phyloP scores from a whole-genome alignment of 2,113 vertebrate species.

The Phycodurus eques region DNA sequence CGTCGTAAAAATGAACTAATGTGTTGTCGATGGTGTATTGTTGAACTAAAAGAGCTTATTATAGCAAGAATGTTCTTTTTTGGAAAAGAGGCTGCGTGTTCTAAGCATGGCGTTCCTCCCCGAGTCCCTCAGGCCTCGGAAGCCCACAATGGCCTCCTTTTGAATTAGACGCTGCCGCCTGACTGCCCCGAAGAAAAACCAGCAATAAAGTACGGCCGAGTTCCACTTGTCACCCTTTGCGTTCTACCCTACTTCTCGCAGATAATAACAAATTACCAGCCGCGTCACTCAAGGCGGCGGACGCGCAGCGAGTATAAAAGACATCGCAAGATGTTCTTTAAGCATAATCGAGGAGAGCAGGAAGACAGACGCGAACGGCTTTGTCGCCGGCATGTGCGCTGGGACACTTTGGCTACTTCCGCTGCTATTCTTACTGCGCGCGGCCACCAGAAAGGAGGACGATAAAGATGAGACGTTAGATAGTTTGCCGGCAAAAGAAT shows the following conservation, averaged over 20 bases:
- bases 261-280: conserved; percentile 67
- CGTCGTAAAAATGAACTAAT: background rate
- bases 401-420: conserved; percentile 23
- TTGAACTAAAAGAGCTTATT: conserved; percentile 21
- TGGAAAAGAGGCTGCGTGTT: conserved; percentile 45
- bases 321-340: conserved; percentile 42
- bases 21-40: background rate
- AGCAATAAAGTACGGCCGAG: conserved; percentile 36
- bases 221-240: conserved; percentile 47
- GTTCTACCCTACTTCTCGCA: conserved; percentile 70
- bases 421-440: conserved; percentile 44
- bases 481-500: conserved; percentile 50
- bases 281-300: conserved; percentile 63
- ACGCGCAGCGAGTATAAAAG: conserved; percentile 55
- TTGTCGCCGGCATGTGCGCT: conserved; percentile 42
- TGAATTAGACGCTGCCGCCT: conserved; percentile 5
- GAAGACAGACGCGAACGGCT: conserved; percentile 44
- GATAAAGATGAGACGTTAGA: conserved; percentile 49
- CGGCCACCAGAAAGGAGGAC: conserved; percentile 16
- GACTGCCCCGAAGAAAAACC: conserved; percentile 49
- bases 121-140: conserved; percentile 33
- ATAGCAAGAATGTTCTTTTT: conserved; percentile 40
- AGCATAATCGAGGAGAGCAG: conserved; percentile 45
- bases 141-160: conserved; percentile 36
- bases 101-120: conserved; percentile 9